A percentile compares a stretch with the other conserved stretches of the same genome.
Evolutionary conservation across 2,888 invertebrate genomes (phyloP).

Genomic region (Athalia rosae): DNA sequence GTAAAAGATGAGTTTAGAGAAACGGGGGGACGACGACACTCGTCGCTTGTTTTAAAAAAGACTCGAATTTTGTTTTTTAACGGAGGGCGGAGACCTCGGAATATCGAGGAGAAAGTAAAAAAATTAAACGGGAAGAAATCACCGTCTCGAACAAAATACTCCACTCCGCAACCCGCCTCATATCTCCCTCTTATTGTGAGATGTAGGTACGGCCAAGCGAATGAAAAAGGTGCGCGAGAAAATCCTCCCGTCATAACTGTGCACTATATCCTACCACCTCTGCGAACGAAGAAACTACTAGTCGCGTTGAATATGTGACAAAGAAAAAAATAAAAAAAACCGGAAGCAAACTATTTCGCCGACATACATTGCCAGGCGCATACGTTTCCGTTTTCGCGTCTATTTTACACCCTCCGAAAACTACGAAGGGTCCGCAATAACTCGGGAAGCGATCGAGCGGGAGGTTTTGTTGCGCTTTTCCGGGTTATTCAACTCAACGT

Average conservation of each 20-base stretch:
- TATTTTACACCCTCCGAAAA: background rate
- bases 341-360: no score
- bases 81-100: constrained; percentile 13
- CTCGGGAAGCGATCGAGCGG: background rate
- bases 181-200: background rate
- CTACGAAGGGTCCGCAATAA: background rate
- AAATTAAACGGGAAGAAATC: background rate
- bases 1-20: constrained; percentile 6
- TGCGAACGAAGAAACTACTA: no score
- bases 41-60: constrained; percentile 29
- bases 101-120: constrained; percentile 9
- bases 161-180: background rate
- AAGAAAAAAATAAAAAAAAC: no score
- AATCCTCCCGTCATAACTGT: no score
- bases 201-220: background rate
- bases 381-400: no score
- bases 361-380: no score
- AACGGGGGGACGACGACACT: constrained; percentile 6
- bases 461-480: background rate
- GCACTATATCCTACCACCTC: no score
- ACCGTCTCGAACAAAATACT: constrained; percentile 27
- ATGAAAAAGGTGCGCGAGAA: background rate
- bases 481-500: background rate
- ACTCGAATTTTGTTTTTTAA: constrained; percentile 15
- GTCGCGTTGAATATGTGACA: no score